Evolutionary conservation across 2,888 invertebrate species (phyloP).

Genomic region (Pachydiplax longipennis): DNA sequence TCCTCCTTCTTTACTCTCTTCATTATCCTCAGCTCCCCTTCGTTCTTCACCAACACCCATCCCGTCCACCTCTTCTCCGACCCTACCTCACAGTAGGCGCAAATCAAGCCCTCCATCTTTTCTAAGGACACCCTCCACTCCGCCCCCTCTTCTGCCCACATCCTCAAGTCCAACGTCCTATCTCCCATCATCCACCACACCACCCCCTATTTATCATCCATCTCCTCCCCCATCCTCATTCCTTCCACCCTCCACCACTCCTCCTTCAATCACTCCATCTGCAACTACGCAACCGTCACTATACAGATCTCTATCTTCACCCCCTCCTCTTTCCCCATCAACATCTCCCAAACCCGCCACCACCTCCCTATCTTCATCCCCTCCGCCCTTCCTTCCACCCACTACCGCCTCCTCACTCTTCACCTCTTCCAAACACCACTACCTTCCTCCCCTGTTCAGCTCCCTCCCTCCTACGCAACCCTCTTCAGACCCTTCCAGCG

Average conservation of each 20-base stretch:
- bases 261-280: background rate
- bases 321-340: background rate
- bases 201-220: background rate
- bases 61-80: background rate
- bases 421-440: background rate
- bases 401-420: background rate
- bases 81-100: background rate
- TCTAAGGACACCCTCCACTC: too few species aligned
- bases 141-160: too few species aligned
- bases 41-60: background rate
- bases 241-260: background rate
- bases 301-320: background rate
- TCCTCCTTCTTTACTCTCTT: background rate
- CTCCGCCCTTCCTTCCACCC: background rate
- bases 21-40: background rate
- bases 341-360: background rate
- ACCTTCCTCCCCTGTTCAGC: background rate
- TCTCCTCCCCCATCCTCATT: background rate
- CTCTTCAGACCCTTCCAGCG: background rate
- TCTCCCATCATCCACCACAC: background rate
- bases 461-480: background rate
- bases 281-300: background rate
- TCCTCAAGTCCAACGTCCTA: too few species aligned
- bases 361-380: background rate
- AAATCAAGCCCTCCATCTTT: too few species aligned